Evolutionary conservation across 2,113 vertebrate species (phyloP).

Genomic region (Trochalopteron elliotii): DNA sequence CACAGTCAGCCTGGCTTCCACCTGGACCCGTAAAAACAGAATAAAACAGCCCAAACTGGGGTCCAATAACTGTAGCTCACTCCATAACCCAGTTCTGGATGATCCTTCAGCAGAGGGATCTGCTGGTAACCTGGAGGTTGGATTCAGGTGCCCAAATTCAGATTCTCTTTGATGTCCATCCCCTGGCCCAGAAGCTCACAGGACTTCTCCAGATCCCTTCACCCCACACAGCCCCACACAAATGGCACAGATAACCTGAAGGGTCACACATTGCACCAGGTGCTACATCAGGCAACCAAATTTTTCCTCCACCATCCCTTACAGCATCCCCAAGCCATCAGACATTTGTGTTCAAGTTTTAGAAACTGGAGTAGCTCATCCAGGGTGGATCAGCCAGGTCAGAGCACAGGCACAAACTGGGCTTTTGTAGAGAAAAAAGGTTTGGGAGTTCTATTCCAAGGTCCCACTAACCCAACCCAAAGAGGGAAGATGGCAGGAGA

Average conservation of each 20-base stretch:
- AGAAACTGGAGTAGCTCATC: neutral
- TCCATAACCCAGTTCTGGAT: neutral
- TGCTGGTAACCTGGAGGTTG: neutral
- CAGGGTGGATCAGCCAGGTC: neutral
- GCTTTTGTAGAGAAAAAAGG: neutral
- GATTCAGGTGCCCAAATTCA: neutral
- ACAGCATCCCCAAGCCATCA: neutral
- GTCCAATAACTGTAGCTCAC: neutral
- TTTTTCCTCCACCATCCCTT: neutral
- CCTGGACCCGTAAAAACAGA: rapidly evolving
- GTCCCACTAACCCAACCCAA: neutral
- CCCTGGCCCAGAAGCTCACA: neutral
- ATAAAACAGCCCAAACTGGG: neutral
- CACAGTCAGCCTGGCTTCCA: neutral
- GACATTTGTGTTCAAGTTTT: neutral
- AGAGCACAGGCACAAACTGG: rapidly evolving
- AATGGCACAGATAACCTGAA: neutral
- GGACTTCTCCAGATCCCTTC: neutral
- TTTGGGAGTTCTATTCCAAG: neutral
- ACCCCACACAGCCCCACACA: neutral
- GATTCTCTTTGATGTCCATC: neutral
- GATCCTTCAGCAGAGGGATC: neutral
- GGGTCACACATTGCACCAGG: neutral
- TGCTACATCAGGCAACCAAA: neutral
- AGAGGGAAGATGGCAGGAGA: neutral